Conservation (phyloP, 2,797 vertebrate genomes). For the Chaunax sp. region DNA sequence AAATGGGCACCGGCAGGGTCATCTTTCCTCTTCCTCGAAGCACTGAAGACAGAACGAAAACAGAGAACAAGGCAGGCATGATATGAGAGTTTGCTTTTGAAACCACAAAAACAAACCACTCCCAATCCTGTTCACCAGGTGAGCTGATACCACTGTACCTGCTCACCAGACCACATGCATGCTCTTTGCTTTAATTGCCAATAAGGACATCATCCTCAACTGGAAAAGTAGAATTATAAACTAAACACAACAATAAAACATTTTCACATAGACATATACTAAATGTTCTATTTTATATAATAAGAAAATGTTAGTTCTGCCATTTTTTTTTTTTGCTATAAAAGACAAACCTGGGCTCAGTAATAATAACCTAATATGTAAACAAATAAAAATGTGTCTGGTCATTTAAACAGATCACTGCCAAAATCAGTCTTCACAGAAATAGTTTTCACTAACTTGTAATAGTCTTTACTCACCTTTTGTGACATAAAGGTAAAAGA, state of each 20-base stretch:
- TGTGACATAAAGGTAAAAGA: constrained; percentile 96
- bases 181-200: not conserved
- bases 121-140: not conserved
- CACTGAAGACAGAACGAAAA: constrained; percentile 64
- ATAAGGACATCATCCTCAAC: constrained; percentile 1
- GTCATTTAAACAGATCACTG: too few relatives aligned
- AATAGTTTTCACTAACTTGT: too few relatives aligned
- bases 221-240: not conserved
- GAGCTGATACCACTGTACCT: not conserved
- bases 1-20: constrained; percentile 83
- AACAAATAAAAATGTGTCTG: too few relatives aligned
- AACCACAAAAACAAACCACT: not conserved
- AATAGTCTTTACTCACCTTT: constrained; percentile 83
- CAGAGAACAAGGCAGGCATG: not conserved
- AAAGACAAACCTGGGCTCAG: too few relatives aligned
- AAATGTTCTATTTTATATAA: too few relatives aligned
- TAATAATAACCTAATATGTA: too few relatives aligned
- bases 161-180: too few relatives aligned
- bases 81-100: not conserved
- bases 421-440: not conserved
- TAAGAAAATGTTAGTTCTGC: too few relatives aligned
- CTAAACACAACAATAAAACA: not conserved
- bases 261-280: not conserved
- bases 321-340: too few relatives aligned
- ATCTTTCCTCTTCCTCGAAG: constrained; percentile 82